Percentiles rank a stretch among this genome's conserved stretches.
Evolutionary conservation across 2,113 vertebrate species (phyloP).

Genomic region (Sciurus niger): DNA sequence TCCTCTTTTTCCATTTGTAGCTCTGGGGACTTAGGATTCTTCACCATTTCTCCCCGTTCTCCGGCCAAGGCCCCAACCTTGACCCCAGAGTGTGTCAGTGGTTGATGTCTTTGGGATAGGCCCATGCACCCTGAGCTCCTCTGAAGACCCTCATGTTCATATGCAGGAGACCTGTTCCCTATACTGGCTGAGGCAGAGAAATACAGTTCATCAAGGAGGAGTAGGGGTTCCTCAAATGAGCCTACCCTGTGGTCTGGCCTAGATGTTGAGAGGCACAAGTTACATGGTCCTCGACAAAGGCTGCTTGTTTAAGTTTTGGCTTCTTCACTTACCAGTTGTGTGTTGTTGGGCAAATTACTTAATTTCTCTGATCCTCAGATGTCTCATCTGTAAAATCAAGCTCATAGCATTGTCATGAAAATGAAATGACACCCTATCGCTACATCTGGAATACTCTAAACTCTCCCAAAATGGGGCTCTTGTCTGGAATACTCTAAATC

Average conservation of each 20-base stretch:
- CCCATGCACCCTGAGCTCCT: not conserved
- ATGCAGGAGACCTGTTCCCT: not conserved
- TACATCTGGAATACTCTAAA: not conserved
- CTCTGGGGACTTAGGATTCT: not conserved
- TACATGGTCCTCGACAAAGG: not conserved
- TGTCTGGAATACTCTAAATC: too few relatives aligned
- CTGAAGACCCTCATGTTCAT: not conserved
- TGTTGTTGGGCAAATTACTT: not conserved
- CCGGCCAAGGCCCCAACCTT: not conserved
- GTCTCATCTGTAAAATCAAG: not conserved
- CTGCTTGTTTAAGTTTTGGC: not conserved
- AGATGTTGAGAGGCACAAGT: rapidly evolving
- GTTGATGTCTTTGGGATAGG: not conserved
- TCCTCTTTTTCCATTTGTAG: not conserved
- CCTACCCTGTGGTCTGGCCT: not conserved
- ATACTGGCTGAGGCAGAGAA: not conserved
- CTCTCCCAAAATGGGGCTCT: not conserved
- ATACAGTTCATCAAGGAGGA: not conserved
- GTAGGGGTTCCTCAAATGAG: not conserved
- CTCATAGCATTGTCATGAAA: not conserved
- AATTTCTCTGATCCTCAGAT: not conserved
- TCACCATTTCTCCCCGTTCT: not conserved
- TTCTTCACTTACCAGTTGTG: not conserved
- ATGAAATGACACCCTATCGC: not conserved
- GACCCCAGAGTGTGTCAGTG: not conserved